Base-by-base conservation (phyloP, 37 sponge, comb jelly and placozoan species). In the Axinella damicornis region DNA sequence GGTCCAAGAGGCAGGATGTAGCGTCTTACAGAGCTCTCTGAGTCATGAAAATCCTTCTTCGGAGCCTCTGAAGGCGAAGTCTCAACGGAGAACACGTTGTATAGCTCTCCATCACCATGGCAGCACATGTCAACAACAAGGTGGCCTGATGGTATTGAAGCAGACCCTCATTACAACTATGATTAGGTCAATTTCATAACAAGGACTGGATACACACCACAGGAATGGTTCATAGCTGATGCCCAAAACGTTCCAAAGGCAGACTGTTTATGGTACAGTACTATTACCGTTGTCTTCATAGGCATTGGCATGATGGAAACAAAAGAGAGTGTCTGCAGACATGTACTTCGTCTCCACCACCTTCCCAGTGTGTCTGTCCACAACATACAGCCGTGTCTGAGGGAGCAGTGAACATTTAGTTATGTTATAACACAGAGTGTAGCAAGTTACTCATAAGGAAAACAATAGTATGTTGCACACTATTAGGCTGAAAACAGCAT, bases 221-320 rank as follows among this genome's bases (percentile, higher is more conserved):
- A n/a, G n/a, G n/a, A n/a, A n/a, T n/a, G n/a, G n/a, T n/a, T n/a
- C n/a, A n/a, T n/a, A n/a, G n/a, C n/a, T n/a, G n/a, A n/a, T n/a
- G n/a, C n/a, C n/a, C n/a, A n/a, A n/a, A n/a, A n/a, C n/a, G n/a
- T n/a, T n/a, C n/a, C n/a, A n/a, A n/a, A n/a, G n/a, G n/a, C n/a
- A n/a, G n/a, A n/a, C n/a, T n/a, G n/a, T n/a, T n/a, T n/a, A n/a
- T n/a, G n/a, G n/a, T n/a, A n/a, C n/a, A n/a, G n/a, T 9, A 46
- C 4, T n/a, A 46, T 9, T 65, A 79, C 79, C 79, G 5, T 65
- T 65, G 38, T 79, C 79, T 37, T 79, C 79, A 65, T 58, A 79
- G 28, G 79, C 62, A 28, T 79, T 79, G 52, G 64, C 64, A 28
- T 65, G 66, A 41, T 79, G 79, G 5, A 79, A 79, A 52, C 22